phyloP scores from a whole-genome alignment of 1,140 invertebrate species.

The Triops cancriformis region DNA sequence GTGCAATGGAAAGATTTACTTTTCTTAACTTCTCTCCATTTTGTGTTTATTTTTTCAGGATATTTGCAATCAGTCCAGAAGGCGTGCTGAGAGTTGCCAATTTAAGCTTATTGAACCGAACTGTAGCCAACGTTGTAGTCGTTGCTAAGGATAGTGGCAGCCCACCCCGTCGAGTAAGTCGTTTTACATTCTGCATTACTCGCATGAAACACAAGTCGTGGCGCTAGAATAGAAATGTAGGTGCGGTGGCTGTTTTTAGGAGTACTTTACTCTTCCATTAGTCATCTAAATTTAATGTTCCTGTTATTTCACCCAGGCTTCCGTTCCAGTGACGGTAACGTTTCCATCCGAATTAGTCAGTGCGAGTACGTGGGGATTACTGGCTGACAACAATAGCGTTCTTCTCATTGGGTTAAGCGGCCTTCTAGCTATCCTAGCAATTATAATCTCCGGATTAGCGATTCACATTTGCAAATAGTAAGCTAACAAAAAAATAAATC shows the following conservation, averaged over 20 bases:
- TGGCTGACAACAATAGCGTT: slow-evolving; percentile 44
- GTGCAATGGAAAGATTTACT: slow-evolving; percentile 34
- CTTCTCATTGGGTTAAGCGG: slow-evolving; percentile 59
- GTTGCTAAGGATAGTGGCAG: slow-evolving; percentile 69
- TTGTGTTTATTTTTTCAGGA: slow-evolving; percentile 30
- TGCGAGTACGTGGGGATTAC: slow-evolving; percentile 31
- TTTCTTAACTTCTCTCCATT: background rate
- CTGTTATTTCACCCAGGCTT: slow-evolving; percentile 44
- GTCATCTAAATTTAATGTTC: too few species aligned
- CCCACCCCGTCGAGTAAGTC: slow-evolving; percentile 55
- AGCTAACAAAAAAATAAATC: slow-evolving; percentile 37
- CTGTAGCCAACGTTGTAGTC: slow-evolving; percentile 59
- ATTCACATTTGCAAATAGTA: slow-evolving; percentile 68
- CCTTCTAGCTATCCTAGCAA: slow-evolving; percentile 57
- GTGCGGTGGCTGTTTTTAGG: too few species aligned
- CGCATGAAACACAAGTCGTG: too few species aligned
- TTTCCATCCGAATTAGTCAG: slow-evolving; percentile 43
- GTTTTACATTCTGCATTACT: slow-evolving; percentile 18
- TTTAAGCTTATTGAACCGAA: slow-evolving; percentile 44
- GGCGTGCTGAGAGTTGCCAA: slow-evolving; percentile 45
- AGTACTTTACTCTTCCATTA: too few species aligned
- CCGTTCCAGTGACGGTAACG: slow-evolving; percentile 64
- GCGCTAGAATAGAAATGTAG: too few species aligned
- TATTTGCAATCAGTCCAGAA: slow-evolving; percentile 46
- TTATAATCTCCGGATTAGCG: slow-evolving; percentile 62